These are phyloP conservation scores for Trichopria drosophilae DNA, from an alignment of 2,888 invertebrate genomes.

Conservation along the genomic window DNA sequence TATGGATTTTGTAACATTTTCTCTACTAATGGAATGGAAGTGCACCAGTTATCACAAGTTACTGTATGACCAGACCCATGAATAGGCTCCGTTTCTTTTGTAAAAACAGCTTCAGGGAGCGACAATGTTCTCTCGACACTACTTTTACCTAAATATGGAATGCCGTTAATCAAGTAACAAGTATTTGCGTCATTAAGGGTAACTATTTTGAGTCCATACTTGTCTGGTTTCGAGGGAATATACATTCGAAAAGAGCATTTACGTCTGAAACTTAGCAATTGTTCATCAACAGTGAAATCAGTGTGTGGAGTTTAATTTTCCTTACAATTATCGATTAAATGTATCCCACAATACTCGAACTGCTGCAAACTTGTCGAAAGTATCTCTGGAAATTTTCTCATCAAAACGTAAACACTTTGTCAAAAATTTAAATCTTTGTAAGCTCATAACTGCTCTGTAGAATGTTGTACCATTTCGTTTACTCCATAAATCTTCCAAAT, in stretches of 20 bases:
- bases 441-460: conserved; percentile 1
- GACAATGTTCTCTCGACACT: neutral
- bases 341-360: too few species aligned
- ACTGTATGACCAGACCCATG: conserved; percentile 8
- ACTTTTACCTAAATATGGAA: conserved; percentile 19
- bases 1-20: neutral
- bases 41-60: too few species aligned
- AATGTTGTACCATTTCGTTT: conserved; percentile 1
- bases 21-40: neutral
- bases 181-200: too few species aligned
- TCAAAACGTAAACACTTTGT: conserved; percentile 4
- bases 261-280: too few species aligned
- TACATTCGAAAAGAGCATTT: too few species aligned
- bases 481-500: conserved; percentile 3
- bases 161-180: neutral
- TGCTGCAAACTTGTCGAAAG: neutral
- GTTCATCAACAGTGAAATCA: too few species aligned
- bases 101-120: conserved; percentile 16
- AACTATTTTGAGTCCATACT: too few species aligned
- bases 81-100: conserved; percentile 9
- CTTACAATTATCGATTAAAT: too few species aligned
- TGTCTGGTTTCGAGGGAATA: too few species aligned
- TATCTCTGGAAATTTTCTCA: neutral
- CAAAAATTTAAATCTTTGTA: conserved; percentile 4
- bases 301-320: too few species aligned